phyloP scores from a whole-genome alignment of 2,797 vertebrate genomes.

The Xenentodon cancila region DNA sequence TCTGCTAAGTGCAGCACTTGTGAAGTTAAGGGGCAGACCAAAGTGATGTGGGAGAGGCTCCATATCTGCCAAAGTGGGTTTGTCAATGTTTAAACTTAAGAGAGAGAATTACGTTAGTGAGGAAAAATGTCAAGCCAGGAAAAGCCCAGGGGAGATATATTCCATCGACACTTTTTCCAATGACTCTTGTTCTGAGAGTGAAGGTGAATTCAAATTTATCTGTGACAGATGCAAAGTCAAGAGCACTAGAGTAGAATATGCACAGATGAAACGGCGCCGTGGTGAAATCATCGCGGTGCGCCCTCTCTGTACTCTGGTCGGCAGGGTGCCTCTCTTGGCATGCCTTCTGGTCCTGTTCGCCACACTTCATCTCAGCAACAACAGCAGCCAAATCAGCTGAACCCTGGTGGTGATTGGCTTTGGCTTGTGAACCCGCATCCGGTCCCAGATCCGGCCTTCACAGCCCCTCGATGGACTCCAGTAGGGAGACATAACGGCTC shows the following conservation, averaged over 20 bases:
- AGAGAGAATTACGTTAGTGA: constrained; percentile 16
- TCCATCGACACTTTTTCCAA: constrained; percentile 9
- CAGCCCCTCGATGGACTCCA: constrained; percentile 63
- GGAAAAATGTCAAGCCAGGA: constrained; percentile 15
- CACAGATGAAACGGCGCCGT: constrained; percentile 60
- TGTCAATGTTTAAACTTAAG: constrained; percentile 30
- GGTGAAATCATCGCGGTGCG: constrained; percentile 11
- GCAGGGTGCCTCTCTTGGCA: constrained; percentile 56
- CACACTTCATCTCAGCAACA: constrained; percentile 40
- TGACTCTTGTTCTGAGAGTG: constrained; percentile 8
- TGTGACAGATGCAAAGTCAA: constrained; percentile 46
- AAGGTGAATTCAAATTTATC: constrained; percentile 26
- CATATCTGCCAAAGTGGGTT: constrained; percentile 39
- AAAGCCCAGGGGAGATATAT: constrained; percentile 23
- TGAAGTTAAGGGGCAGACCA: constrained; percentile 19
- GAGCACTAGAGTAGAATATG: constrained; percentile 68
- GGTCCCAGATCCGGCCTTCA: constrained; percentile 62
- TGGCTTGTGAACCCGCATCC: constrained; percentile 43
- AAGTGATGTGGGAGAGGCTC: constrained; percentile 23
- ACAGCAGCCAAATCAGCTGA: constrained; percentile 64
- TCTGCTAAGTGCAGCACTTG: constrained; percentile 13
- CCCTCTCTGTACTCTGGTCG: constrained; percentile 43
- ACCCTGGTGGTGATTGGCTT: constrained; percentile 35
- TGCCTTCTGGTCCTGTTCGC: constrained; percentile 38
- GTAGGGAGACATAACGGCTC: constrained; percentile 63